Base-by-base conservation (phyloP, 2,797 vertebrate genomes). In the Percopsis omiscomaycus region DNA sequence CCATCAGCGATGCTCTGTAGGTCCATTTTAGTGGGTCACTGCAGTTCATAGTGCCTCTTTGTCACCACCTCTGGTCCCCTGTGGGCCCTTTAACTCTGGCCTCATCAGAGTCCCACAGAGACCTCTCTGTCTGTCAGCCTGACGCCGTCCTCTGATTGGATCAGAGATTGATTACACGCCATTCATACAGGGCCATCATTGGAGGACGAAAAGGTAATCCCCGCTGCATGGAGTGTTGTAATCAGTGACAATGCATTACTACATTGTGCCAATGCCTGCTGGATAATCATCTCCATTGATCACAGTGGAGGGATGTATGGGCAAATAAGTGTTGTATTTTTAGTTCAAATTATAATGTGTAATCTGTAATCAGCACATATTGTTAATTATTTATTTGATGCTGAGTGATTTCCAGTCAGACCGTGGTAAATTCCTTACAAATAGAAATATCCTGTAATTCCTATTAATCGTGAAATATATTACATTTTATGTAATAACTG, bases 131-230 rank as follows among this genome's bases (percentile, higher is more conserved):
- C 93, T 79, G 60, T 88, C 89, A 87, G 64, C 66, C 52, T 11
- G 73, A 66, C 81, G n/a, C 66, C 27, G 44, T 55, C 67, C 91
- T 89, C 88, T 93, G 93, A 94, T 93, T 93, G 93, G 93, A 92
- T 92, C 90, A 91, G 76, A 92, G 91, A 94, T 90, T 94, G 93
- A 94, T 94, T 93, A 89, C 85, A 82, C 80, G 73, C 86, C 82
- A 92, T 94, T 94, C 91, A 92, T 68, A 81, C 66, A 45, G 83
- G n/a, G 44, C 30, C 69, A 28, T 73, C 82, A 78, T 73, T 77
- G 78, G 80, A 76, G 74, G 77, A 77, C 55, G 74, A 76, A 82
- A 82, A 77, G 70, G 83, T 86, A 86, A 78, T 88, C 90, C 86
- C 63, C 14, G 15, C 85, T 74, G 89, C 92, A 90, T 90, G 86